phyloP scores from a whole-genome alignment of 2,113 vertebrate genomes.

The Dromaius novaehollandiae region DNA sequence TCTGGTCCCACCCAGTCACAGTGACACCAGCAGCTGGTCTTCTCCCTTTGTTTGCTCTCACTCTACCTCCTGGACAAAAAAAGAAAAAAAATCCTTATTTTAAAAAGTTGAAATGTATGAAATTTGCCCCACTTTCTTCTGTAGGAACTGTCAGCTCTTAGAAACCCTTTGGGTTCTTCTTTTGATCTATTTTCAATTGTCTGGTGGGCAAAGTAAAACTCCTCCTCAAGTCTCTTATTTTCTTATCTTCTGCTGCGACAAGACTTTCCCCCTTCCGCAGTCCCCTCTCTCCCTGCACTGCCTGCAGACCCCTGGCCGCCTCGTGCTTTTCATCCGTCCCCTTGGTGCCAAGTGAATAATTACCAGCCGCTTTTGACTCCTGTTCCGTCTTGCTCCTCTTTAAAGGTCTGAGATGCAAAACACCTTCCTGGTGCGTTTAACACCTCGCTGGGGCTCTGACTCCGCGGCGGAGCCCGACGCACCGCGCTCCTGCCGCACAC shows the following conservation, averaged over 20 bases:
- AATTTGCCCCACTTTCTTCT: conserved; percentile 59
- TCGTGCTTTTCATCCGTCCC: not conserved
- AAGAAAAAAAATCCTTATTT: not conserved
- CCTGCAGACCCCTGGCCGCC: not conserved
- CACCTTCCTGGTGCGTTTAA: not conserved
- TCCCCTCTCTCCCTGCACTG: not conserved
- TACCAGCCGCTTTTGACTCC: not conserved
- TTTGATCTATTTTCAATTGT: conserved; percentile 66
- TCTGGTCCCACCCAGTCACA: not conserved
- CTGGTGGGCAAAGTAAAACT: conserved; percentile 57
- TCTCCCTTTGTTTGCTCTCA: not conserved
- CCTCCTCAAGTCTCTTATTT: conserved; percentile 45
- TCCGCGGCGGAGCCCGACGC: not conserved
- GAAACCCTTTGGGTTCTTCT: conserved; percentile 58
- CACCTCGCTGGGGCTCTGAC: not conserved
- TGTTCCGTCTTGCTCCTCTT: not conserved
- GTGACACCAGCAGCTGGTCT: not conserved
- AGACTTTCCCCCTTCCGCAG: conserved; percentile 3
- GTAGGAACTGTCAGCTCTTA: conserved; percentile 55
- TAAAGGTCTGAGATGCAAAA: not conserved
- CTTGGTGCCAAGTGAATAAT: not conserved
- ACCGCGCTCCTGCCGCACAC: not conserved
- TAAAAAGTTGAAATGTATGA: conserved; percentile 23
- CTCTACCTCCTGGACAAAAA: not conserved
- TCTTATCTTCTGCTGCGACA: conserved; percentile 29